phyloP scores from a whole-genome alignment of 2,113 vertebrate species.

The Poicephalus meyeri region DNA sequence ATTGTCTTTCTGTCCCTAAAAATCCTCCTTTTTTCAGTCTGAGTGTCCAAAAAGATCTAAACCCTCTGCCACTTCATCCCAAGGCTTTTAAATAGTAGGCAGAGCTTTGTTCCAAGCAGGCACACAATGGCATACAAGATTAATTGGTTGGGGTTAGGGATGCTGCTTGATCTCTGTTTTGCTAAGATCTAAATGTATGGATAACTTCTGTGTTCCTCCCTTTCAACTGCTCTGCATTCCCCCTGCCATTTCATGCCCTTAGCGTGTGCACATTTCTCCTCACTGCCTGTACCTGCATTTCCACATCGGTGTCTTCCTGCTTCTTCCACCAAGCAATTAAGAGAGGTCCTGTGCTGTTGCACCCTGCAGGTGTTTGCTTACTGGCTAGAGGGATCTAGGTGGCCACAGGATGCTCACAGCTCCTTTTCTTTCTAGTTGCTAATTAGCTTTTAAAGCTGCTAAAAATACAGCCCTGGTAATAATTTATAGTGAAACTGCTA shows the following conservation, averaged over 20 bases:
- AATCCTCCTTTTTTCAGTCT: not conserved
- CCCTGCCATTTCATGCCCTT: not conserved
- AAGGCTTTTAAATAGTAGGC: not conserved
- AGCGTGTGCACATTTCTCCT: not conserved
- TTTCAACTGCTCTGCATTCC: not conserved
- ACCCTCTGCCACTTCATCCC: not conserved
- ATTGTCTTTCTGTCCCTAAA: not conserved
- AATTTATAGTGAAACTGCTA: conserved; percentile 57
- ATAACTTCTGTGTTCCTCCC: not conserved
- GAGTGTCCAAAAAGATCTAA: not conserved
- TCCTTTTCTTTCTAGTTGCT: conserved; percentile 37
- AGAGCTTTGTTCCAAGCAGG: not conserved
- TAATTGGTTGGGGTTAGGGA: not conserved
- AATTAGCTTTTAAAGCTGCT: conserved; percentile 43
- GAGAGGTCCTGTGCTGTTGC: conserved; percentile 24
- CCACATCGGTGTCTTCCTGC: not conserved
- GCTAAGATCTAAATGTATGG: not conserved
- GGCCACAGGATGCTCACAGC: not conserved
- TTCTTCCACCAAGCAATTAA: not conserved
- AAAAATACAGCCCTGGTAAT: conserved; percentile 44
- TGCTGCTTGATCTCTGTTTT: not conserved
- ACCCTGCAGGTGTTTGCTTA: conserved; percentile 38
- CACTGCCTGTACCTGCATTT: not conserved
- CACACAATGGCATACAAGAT: not conserved
- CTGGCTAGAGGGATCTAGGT: not conserved